Evolutionary conservation across 2,113 vertebrate genomes (phyloP).

Genomic region (Trochalopteron elliotii): DNA sequence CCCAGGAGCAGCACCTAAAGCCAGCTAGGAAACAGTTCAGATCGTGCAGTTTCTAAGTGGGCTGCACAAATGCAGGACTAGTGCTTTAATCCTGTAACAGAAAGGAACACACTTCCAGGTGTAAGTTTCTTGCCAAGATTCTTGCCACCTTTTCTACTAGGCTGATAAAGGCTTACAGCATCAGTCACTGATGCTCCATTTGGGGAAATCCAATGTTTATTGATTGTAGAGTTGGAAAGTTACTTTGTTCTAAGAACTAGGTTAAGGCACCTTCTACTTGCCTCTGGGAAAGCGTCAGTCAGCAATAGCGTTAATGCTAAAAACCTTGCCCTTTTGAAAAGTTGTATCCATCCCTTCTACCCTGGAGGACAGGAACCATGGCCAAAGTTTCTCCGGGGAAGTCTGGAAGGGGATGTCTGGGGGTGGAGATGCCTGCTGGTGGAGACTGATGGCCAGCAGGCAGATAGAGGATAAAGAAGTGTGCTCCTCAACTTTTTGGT

Average conservation of each 20-base stretch:
- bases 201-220: neutral
- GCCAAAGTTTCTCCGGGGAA: neutral
- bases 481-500: neutral
- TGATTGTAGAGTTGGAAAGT: neutral
- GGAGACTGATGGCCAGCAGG: neutral
- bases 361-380: neutral
- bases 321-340: neutral
- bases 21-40: neutral
- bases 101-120: neutral
- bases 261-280: neutral
- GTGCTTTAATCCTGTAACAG: neutral
- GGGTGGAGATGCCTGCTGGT: neutral
- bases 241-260: neutral
- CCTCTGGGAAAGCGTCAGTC: neutral
- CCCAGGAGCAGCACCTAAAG: neutral
- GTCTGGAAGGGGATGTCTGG: neutral
- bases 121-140: neutral
- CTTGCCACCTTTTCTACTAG: neutral
- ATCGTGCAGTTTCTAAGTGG: neutral
- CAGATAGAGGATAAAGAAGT: neutral
- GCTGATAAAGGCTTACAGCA: neutral
- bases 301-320: neutral
- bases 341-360: neutral
- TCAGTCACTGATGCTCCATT: neutral
- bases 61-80: neutral